Conservation (phyloP, 1,140 invertebrate genomes). For the Trichogramma pretiosum region DNA sequence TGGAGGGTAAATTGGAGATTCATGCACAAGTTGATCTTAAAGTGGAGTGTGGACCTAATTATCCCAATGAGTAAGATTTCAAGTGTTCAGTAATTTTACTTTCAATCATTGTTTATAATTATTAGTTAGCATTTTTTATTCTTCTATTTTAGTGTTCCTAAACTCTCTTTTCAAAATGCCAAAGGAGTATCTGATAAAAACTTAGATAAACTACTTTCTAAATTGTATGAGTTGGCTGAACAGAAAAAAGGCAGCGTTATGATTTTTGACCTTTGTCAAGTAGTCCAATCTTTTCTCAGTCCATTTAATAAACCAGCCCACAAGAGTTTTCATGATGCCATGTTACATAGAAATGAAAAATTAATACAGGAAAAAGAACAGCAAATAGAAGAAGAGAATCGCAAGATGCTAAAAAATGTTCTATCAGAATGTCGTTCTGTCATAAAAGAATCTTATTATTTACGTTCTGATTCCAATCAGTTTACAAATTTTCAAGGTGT, state of each 20-base stretch:
- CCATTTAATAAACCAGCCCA: constrained; percentile 63
- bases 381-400: constrained; percentile 54
- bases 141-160: constrained; percentile 44
- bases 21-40: constrained; percentile 61
- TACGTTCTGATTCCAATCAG: constrained; percentile 5
- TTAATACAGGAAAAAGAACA: constrained; percentile 52
- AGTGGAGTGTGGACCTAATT: constrained; percentile 56
- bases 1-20: constrained; percentile 48
- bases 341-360: constrained; percentile 58
- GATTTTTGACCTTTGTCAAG: constrained; percentile 64
- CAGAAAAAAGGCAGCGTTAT: constrained; percentile 62
- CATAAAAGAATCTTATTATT: not conserved
- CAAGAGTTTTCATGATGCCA: constrained; percentile 76
- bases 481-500: constrained; percentile 52
- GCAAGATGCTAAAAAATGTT: too few species aligned
- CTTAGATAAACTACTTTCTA: constrained; percentile 46
- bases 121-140: constrained; percentile 11
- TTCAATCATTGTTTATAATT: not conserved
- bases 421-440: constrained; percentile 24
- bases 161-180: constrained; percentile 54
- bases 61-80: constrained; percentile 69
- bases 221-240: constrained; percentile 50
- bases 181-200: constrained; percentile 60
- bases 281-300: constrained; percentile 61
- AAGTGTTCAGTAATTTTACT: constrained; percentile 17